These are phyloP conservation scores for Oegoconia quadripuncta DNA, from an alignment of 2,888 invertebrate genomes.

Conservation along the genomic window DNA sequence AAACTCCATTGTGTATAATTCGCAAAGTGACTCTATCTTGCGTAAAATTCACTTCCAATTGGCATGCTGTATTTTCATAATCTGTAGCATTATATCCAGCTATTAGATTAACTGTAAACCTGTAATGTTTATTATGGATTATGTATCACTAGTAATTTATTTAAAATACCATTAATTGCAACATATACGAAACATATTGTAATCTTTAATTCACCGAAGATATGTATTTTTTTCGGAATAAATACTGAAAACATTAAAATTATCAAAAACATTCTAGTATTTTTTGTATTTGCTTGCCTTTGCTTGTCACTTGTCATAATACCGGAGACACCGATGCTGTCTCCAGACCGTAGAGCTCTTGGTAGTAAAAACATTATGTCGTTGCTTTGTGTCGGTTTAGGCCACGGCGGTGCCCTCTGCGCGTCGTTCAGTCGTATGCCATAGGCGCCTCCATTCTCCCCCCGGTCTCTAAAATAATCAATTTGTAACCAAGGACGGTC, in stretches of 20 bases:
- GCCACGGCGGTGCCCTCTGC: conserved; percentile 41
- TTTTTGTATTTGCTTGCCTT: conserved; percentile 35
- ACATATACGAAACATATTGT: neutral
- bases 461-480: conserved; percentile 30
- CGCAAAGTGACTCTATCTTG: conserved; percentile 26
- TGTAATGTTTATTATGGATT: conserved; percentile 25
- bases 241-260: neutral
- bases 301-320: conserved; percentile 24
- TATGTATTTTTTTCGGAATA: neutral
- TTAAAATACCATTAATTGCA: neutral
- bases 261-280: no score
- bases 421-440: conserved; percentile 36
- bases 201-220: neutral
- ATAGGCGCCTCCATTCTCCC: conserved; percentile 37
- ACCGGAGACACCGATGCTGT: conserved; percentile 36
- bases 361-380: conserved; percentile 54
- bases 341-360: conserved; percentile 32
- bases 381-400: conserved; percentile 29
- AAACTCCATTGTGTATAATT: conserved; percentile 31
- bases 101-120: conserved; percentile 38
- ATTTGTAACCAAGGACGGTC: neutral
- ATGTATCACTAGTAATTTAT: neutral
- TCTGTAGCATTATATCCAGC: conserved; percentile 38
- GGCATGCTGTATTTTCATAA: conserved; percentile 43
- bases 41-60: conserved; percentile 38